Conservation (phyloP, 2,888 invertebrate species). For the Agonopterix subpropinquella region DNA sequence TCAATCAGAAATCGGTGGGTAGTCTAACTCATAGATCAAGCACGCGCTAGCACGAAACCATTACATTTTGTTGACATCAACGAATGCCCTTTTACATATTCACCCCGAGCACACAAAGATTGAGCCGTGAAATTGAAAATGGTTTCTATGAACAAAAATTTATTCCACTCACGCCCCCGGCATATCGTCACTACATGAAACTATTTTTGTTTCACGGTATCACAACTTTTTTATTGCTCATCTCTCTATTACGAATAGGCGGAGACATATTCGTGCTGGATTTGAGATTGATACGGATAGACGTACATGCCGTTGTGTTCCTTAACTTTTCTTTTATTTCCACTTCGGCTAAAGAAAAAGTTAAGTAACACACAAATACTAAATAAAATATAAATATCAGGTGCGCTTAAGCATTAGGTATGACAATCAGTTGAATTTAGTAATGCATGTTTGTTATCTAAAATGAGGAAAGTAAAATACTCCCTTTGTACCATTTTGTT, state of each 20-base stretch:
- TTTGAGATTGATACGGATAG: too few relatives aligned
- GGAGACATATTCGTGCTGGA: too few relatives aligned
- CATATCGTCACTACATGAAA: constrained; percentile 55
- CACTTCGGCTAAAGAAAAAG: too few relatives aligned
- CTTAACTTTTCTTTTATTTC: too few relatives aligned
- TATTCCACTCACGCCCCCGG: constrained; percentile 61
- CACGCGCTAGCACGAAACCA: constrained; percentile 65
- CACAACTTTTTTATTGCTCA: constrained; percentile 14
- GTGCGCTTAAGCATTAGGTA: too few relatives aligned
- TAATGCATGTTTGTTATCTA: too few relatives aligned
- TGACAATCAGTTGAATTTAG: too few relatives aligned
- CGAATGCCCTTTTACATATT: constrained; percentile 72
- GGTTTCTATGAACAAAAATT: constrained; percentile 70
- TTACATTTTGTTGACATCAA: constrained; percentile 72
- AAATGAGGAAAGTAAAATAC: too few relatives aligned
- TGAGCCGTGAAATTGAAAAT: constrained; percentile 75
- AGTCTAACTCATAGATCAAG: constrained; percentile 62
- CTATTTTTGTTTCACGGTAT: constrained; percentile 31
- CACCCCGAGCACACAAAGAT: constrained; percentile 72
- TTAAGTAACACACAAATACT: too few relatives aligned
- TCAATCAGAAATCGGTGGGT: constrained; percentile 46
- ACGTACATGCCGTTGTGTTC: too few relatives aligned
- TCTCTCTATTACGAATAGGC: constrained; percentile 1
- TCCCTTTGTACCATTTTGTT: too few relatives aligned
- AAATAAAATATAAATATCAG: too few relatives aligned